Evolutionary conservation across 2,113 vertebrate species (phyloP).

Genomic region (Xiphophorus maculatus): DNA sequence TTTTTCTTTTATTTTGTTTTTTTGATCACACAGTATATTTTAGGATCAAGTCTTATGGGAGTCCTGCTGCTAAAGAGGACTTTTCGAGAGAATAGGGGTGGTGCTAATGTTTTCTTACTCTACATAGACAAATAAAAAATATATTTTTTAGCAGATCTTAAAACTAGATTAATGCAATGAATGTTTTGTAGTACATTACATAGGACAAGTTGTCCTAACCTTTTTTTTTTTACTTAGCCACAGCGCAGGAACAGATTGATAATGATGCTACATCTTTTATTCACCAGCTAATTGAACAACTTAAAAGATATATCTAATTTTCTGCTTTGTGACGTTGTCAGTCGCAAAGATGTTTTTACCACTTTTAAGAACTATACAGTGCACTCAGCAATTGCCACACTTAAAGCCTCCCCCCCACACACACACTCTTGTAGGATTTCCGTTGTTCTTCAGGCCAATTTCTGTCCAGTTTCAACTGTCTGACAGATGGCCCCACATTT

Average conservation of each 20-base stretch:
- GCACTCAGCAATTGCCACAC: background rate
- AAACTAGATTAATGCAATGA: background rate
- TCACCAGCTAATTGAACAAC: background rate
- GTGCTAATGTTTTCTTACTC: background rate
- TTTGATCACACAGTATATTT: slow-evolving; percentile 59
- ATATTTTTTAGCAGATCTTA: background rate
- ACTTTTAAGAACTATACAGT: background rate
- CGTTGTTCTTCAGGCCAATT: background rate
- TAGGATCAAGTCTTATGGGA: slow-evolving; percentile 50
- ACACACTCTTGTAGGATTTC: background rate
- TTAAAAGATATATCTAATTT: background rate
- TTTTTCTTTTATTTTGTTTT: slow-evolving; percentile 25
- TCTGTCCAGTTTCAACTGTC: background rate
- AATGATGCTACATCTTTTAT: background rate
- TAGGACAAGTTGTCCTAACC: background rate
- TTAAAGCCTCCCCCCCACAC: too few relatives aligned
- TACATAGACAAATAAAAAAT: background rate
- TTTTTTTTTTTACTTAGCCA: background rate
- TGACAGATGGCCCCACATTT: background rate
- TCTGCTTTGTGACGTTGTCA: background rate
- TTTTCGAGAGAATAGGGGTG: slow-evolving; percentile 26
- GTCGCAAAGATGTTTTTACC: background rate
- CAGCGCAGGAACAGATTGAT: background rate
- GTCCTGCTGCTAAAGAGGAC: slow-evolving; percentile 27
- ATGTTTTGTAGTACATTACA: background rate